Evolutionary conservation across 1,140 invertebrate genomes (phyloP), one percentile per base, ranked within the genome.

Genomic region (Psilanteris sp.): DNA sequence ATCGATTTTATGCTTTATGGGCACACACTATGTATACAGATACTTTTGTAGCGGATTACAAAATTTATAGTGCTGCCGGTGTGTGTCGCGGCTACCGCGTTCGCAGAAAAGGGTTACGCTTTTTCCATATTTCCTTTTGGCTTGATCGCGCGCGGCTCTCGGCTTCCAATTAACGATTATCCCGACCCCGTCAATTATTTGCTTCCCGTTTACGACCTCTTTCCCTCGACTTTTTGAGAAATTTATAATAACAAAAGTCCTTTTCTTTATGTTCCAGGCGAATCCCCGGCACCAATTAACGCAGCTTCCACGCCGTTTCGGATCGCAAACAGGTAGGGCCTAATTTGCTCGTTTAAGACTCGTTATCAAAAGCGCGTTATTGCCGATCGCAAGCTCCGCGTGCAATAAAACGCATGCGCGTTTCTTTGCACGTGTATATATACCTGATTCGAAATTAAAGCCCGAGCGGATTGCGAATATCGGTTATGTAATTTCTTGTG

Each of bases 1-100:
- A 64, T 73, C 59, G 70, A 64, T 73, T 73, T 73, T 64, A 64
- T 73, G 59, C 70, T 73, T 73, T 73, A 57, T 52, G 43, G 29
- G 16, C 59, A 59, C 43, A 52, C 50, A 64, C 57, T 36, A 29
- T 57, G 57, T 59, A 59, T 73, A 37, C 15, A 10, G 36, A 46
- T 50, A 46, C 50, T 59, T 34, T 57, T 59, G 57, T 52, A 41
- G 43, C 27, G 16, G 50, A 73, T 73, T 66, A 50, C 70, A 20
- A n/a, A n/a, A 66, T 73, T 64, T 73, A 73, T 66, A 41, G 50
- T 50, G 26, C 29, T 26, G 57, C 43, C 15, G 20, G 4, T 34
- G 20, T 57, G 4, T 34, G 20, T 57, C 41, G 48, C 48, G 7
- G 44, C 44, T 59, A 59, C 52, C 26, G 29, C 36, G 8, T 73